Evolutionary conservation across 1,140 invertebrate genomes (phyloP).

Genomic region (Drosophila navojoa): DNA sequence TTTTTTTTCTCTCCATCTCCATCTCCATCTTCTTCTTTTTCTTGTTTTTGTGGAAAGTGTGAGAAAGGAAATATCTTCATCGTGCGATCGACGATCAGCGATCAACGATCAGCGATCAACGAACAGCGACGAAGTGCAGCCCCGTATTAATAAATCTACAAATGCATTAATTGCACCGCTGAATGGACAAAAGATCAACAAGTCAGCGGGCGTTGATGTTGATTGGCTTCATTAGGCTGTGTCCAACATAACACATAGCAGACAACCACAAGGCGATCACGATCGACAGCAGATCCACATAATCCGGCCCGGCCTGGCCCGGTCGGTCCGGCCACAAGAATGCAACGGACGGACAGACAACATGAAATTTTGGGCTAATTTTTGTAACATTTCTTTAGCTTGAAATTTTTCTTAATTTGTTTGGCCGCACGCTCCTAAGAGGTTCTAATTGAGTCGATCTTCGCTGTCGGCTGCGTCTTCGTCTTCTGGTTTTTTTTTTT

Average conservation of each 20-base stretch:
- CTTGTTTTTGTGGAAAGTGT: conserved; percentile 74
- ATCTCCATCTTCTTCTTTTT: conserved; percentile 23
- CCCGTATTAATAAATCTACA: conserved; percentile 69
- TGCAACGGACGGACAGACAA: conserved; percentile 27
- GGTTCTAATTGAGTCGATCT: conserved; percentile 68
- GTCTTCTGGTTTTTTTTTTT: not conserved
- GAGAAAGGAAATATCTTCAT: conserved; percentile 81
- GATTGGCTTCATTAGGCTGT: conserved; percentile 72
- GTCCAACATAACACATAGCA: not conserved
- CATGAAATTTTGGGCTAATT: conserved; percentile 38
- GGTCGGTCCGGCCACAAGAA: conserved; percentile 53
- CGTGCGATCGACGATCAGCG: conserved; percentile 64
- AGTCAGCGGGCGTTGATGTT: conserved; percentile 54
- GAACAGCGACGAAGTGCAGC: conserved; percentile 68
- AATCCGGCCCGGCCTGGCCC: conserved; percentile 22
- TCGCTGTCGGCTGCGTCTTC: conserved; percentile 12
- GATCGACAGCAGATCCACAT: not conserved
- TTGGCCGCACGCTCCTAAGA: conserved; percentile 70
- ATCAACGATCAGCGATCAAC: conserved; percentile 58
- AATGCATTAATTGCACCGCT: conserved; percentile 54
- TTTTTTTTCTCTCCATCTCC: conserved; percentile 16
- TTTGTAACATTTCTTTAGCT: conserved; percentile 40
- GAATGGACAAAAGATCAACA: conserved; percentile 54
- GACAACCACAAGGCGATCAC: not conserved
- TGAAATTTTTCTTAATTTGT: conserved; percentile 71